Conservation (phyloP, 2,113 vertebrate species). For the Eubucco bourcierii region DNA sequence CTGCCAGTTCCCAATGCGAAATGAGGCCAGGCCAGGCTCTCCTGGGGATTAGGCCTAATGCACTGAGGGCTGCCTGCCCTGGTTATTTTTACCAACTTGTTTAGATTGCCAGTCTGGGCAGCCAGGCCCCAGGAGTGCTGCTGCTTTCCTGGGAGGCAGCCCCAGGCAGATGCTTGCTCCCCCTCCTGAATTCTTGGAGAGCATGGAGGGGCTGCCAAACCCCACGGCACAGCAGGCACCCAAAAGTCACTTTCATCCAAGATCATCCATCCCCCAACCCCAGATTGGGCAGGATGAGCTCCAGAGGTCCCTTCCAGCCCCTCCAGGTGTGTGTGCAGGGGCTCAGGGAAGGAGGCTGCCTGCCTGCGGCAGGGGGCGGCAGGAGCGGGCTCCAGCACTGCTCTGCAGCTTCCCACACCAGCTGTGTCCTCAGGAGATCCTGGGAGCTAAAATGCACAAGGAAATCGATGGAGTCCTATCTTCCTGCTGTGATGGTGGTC, state of each 20-base stretch:
- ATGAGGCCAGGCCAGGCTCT: background rate
- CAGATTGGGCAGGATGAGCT: background rate
- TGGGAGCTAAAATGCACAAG: background rate
- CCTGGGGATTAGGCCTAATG: slow-evolving; percentile 3
- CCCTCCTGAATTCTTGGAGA: background rate
- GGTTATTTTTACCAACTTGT: slow-evolving; percentile 59
- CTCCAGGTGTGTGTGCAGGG: too few relatives aligned
- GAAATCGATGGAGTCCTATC: background rate
- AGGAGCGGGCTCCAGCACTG: background rate
- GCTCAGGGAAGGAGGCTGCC: background rate
- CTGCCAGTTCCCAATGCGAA: slow-evolving; percentile 48
- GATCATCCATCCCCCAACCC: too few relatives aligned
- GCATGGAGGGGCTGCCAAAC: background rate
- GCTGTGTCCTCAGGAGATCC: background rate
- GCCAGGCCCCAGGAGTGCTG: background rate
- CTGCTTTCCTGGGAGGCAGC: background rate
- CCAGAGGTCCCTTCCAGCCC: background rate
- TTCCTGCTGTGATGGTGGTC: background rate
- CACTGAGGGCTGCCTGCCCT: slow-evolving; percentile 31
- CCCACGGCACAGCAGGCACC: background rate
- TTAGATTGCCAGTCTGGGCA: background rate
- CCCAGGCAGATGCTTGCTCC: background rate
- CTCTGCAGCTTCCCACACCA: background rate
- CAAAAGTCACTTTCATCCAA: background rate
- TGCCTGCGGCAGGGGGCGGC: fast-evolving